Conservation (phyloP, 1,140 invertebrate genomes). For the Aphidius gifuensis region DNA sequence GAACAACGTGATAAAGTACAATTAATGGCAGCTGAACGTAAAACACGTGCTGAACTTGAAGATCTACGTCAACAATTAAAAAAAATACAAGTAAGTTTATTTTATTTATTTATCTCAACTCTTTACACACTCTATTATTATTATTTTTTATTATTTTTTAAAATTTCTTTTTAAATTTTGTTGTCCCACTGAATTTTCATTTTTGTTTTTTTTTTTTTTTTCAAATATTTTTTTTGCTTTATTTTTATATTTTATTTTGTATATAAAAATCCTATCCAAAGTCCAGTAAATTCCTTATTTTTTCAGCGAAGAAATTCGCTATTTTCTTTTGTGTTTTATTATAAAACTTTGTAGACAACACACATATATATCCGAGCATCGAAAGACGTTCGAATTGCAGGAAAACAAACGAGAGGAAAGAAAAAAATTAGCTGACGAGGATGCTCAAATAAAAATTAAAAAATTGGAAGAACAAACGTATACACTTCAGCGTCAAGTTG, state of each 20-base stretch:
- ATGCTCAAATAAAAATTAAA: slow-evolving; percentile 91
- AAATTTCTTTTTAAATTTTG: too few relatives aligned
- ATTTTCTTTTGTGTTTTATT: slow-evolving; percentile 6
- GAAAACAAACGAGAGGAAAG: slow-evolving; percentile 89
- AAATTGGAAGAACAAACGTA: slow-evolving; percentile 90
- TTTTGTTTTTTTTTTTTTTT: too few relatives aligned
- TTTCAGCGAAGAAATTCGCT: slow-evolving; percentile 15
- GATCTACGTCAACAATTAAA: slow-evolving; percentile 82
- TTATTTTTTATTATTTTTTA: too few relatives aligned
- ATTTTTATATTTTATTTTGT: neutral
- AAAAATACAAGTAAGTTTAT: slow-evolving; percentile 67
- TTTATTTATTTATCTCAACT: neutral
- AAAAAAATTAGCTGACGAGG: slow-evolving; percentile 91
- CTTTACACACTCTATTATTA: neutral
- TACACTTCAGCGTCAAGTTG: slow-evolving; percentile 77
- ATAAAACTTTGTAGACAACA: slow-evolving; percentile 13
- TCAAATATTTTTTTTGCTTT: neutral
- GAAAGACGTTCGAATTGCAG: slow-evolving; percentile 52
- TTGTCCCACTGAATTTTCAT: too few relatives aligned
- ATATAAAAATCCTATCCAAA: too few relatives aligned
- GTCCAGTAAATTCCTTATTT: neutral
- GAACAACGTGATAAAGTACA: slow-evolving; percentile 95
- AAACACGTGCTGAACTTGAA: slow-evolving; percentile 83
- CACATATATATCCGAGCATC: slow-evolving; percentile 25
- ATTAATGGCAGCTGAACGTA: slow-evolving; percentile 92